Base-by-base conservation (phyloP, 2,888 invertebrate species). In the Meliscaeva auricollis region DNA sequence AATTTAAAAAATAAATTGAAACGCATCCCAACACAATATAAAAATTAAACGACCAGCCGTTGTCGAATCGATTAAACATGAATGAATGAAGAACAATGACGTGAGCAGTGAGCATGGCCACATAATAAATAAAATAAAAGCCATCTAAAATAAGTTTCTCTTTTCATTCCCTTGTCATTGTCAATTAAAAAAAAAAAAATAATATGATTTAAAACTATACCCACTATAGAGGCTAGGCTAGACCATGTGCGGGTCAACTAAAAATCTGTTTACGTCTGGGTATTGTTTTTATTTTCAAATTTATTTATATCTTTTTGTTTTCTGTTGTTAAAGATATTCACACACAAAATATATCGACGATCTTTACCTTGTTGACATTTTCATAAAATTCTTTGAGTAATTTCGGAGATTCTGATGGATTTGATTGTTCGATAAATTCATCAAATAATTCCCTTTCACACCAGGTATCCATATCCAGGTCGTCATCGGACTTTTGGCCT, bases 381-480 rank as follows among this genome's bases (percentile, higher is more conserved):
- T 85, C 85, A 44, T 85, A 81, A 9, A 77, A 77, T 41, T 85
- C 81, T 76, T 58, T 81, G 1, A 69, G 62, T 58, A 69, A 72
- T 13, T 60, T 38, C 38, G 54, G 20, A 1, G 68, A 6, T 0
- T 76, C 38, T n/a, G 26, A 26, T 17, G 72, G 62, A 1, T 85
- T 30, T 6, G 76, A 54, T 15, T 60, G 68, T 7, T 81, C 56
- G 7, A 77, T 15, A 38, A 85, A 85, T 35, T 85, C 76, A 32
- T 70, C 76, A 41, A 85, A 50, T 3, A 85, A 48, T 26, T 85
- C 85, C 52, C 48, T 73, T 32, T 85, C 85, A 20, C 48, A 85
- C 76, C 73, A 81, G 9, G 5, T 81, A 73, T 77, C 76, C 68
- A 77, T 81, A 73, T 77, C 76, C 68, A 77, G 38, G 38, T 77